A percentile compares a stretch with the other conserved stretches of the same genome.
Evolutionary conservation across 2,888 invertebrate species (phyloP).

Genomic region (Tryphoninae sp.): DNA sequence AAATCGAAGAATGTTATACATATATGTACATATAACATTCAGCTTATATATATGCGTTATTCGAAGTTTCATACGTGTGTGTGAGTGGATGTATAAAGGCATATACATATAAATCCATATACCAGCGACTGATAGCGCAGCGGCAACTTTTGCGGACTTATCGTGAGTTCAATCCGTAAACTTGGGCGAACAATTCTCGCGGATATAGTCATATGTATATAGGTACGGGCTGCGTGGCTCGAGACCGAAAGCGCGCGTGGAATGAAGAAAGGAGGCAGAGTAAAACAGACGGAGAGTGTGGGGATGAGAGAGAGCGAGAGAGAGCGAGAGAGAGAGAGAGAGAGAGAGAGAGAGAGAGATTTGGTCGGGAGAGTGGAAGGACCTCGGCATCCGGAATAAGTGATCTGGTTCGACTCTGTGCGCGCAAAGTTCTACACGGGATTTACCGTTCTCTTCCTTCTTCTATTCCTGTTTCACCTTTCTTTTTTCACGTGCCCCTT

Average conservation of each 20-base stretch:
- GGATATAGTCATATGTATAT: constrained; percentile 44
- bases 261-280: constrained; percentile 8
- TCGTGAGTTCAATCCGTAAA: constrained; percentile 62
- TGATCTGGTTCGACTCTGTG: constrained; percentile 59
- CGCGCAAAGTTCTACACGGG: constrained; percentile 63
- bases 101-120: not conserved
- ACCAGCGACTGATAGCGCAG: constrained; percentile 53
- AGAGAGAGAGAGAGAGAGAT: too few species aligned
- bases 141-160: constrained; percentile 57
- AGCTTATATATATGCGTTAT: not conserved
- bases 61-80: not conserved
- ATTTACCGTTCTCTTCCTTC: constrained; percentile 58
- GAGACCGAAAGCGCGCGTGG: constrained; percentile 32
- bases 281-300: not conserved
- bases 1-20: constrained; percentile 23
- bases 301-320: constrained; percentile 4
- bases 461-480: constrained; percentile 1
- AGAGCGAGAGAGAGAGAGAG: constrained; percentile 24
- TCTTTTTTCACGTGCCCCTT: constrained; percentile 10
- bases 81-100: not conserved
- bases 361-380: constrained; percentile 40
- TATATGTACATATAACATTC: constrained; percentile 5
- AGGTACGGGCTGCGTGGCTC: not conserved
- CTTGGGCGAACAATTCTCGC: constrained; percentile 57
- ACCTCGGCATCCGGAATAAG: constrained; percentile 63